Conservation (phyloP, 2,888 invertebrate species). For the Eupsilia transversa region DNA sequence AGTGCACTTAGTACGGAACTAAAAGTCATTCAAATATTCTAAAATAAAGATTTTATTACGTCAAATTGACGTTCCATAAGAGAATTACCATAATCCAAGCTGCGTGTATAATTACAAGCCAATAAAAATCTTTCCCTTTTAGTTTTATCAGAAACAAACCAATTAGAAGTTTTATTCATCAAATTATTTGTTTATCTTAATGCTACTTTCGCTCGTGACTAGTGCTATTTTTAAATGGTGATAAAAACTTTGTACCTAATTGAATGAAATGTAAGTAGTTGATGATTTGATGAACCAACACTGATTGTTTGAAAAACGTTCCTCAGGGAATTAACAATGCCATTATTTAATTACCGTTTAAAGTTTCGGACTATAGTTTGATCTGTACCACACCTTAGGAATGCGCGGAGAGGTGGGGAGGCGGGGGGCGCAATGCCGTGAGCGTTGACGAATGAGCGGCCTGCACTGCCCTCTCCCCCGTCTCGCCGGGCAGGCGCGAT, state of each 20-base stretch:
- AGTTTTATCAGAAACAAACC: constrained; percentile 1
- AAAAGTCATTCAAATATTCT: neutral
- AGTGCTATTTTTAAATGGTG: neutral
- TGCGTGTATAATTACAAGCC: neutral
- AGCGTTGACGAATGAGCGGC: too few relatives aligned
- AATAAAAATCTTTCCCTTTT: constrained; percentile 32
- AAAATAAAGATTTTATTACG: neutral
- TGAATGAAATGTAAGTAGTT: too few relatives aligned
- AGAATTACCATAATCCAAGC: constrained; percentile 7
- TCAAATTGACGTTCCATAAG: neutral
- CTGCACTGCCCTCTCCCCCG: too few relatives aligned
- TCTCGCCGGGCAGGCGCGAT: too few relatives aligned
- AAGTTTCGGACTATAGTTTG: neutral
- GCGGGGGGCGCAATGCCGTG: too few relatives aligned
- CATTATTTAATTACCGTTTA: neutral
- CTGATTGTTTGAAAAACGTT: neutral
- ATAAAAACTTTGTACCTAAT: neutral
- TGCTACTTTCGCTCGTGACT: constrained; percentile 18
- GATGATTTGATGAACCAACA: neutral
- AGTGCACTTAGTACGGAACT: too few relatives aligned
- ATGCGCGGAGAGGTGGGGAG: too few relatives aligned
- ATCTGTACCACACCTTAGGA: too few relatives aligned
- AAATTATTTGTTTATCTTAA: constrained; percentile 22
- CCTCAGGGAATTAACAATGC: neutral
- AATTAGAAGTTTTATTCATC: constrained; percentile 14